Evolutionary conservation across 1,140 invertebrate species (phyloP).

Genomic region (Drosophila arizonae): DNA sequence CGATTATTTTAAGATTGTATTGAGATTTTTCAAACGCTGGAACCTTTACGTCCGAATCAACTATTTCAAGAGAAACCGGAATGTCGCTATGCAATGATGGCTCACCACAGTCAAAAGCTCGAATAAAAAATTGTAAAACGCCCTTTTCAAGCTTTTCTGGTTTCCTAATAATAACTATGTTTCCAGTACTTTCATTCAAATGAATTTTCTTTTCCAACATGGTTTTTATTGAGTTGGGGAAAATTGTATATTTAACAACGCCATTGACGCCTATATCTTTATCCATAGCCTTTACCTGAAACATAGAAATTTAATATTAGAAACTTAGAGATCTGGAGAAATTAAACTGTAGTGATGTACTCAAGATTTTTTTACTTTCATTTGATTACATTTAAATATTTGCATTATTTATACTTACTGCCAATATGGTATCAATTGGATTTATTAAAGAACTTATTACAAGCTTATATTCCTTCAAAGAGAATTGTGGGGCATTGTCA

Average conservation of each 20-base stretch:
- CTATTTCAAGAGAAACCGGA: slow-evolving; percentile 90
- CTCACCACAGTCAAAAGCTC: slow-evolving; percentile 90
- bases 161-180: slow-evolving; percentile 82
- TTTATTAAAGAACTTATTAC: slow-evolving; percentile 87
- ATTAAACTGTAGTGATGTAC: not conserved
- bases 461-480: slow-evolving; percentile 90
- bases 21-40: slow-evolving; percentile 89
- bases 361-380: no score
- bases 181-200: slow-evolving; percentile 88
- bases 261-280: slow-evolving; percentile 88
- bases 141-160: slow-evolving; percentile 29
- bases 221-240: slow-evolving; percentile 86
- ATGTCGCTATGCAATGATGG: slow-evolving; percentile 89
- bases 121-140: slow-evolving; percentile 92
- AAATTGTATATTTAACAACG: slow-evolving; percentile 88
- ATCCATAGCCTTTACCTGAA: slow-evolving; percentile 86
- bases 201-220: slow-evolving; percentile 86
- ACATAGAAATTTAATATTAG: not conserved
- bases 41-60: slow-evolving; percentile 87
- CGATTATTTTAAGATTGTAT: slow-evolving; percentile 90
- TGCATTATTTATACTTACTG: slow-evolving; percentile 83
- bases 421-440: slow-evolving; percentile 87
- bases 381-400: not conserved
- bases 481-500: slow-evolving; percentile 93
- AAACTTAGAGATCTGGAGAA: not conserved